Percentiles rank a stretch among this genome's conserved stretches.
phyloP scores from a whole-genome alignment of 2,888 invertebrate species.

The Arrhopalites spinosus region DNA sequence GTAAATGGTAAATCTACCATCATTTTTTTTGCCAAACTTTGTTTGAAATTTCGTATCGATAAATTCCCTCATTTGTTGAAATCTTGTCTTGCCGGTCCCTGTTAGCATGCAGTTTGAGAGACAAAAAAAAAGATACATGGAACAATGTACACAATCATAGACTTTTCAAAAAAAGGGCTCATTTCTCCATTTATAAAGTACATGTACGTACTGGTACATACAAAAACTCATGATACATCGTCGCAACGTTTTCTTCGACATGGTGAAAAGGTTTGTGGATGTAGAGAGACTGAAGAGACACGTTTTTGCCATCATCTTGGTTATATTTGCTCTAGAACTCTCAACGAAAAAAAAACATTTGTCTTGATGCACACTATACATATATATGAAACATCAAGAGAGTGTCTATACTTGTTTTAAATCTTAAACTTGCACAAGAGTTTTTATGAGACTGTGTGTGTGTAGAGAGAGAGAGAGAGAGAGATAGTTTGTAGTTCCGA shows the following conservation, averaged over 20 bases:
- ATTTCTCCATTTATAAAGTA: no score
- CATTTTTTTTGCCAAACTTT: conserved; percentile 15
- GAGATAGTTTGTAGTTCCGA: no score
- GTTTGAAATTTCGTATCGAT: conserved; percentile 30
- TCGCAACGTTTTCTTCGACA: background rate
- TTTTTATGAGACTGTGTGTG: no score
- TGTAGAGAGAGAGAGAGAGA: no score
- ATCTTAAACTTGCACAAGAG: no score
- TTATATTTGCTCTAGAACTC: conserved; percentile 26
- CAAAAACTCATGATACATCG: background rate
- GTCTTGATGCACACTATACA: background rate
- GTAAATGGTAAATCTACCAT: no score
- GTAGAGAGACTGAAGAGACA: no score
- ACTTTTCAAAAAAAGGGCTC: no score
- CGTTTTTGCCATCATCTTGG: conserved; percentile 34
- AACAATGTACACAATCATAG: conserved; percentile 20
- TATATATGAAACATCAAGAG: background rate
- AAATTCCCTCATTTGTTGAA: conserved; percentile 23
- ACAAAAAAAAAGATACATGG: conserved; percentile 21
- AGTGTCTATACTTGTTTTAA: no score
- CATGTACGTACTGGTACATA: background rate
- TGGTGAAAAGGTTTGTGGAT: conserved; percentile 16
- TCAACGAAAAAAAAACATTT: conserved; percentile 24
- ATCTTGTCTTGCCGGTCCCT: background rate
- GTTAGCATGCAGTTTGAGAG: conserved; percentile 4